Percentiles rank a stretch among this genome's conserved stretches.
phyloP scores from a whole-genome alignment of 2,113 vertebrate genomes.

The Penelope pileata region DNA sequence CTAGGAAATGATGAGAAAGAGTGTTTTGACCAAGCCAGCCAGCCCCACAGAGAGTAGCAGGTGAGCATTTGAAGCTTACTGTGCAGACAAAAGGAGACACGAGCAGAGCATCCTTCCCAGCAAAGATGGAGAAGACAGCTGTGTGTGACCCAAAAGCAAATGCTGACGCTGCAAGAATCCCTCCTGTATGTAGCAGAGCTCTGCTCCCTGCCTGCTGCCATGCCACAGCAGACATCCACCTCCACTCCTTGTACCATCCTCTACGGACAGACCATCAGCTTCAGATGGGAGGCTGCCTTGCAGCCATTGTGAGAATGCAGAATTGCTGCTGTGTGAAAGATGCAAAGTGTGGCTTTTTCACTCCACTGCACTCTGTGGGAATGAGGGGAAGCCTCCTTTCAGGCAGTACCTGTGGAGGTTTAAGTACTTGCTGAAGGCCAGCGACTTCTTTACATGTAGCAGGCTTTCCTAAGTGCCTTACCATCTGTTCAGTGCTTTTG shows the following conservation, averaged over 20 bases:
- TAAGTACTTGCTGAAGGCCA: not conserved
- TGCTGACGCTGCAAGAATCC: not conserved
- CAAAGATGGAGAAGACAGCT: not conserved
- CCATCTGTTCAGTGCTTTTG: conserved; percentile 34
- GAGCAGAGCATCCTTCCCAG: not conserved
- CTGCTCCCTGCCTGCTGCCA: not conserved
- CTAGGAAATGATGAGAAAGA: conserved; percentile 44
- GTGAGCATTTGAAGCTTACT: not conserved
- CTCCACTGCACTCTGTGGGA: not conserved
- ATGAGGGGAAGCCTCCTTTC: not conserved
- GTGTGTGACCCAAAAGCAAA: not conserved
- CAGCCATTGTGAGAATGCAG: not conserved
- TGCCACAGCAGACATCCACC: not conserved
- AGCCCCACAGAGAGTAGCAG: not conserved
- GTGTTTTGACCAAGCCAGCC: not conserved
- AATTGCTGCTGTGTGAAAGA: not conserved
- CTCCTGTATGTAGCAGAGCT: fast-evolving
- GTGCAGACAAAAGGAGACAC: not conserved
- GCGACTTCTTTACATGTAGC: conserved; percentile 13
- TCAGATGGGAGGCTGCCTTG: not conserved
- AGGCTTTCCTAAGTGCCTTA: conserved; percentile 34
- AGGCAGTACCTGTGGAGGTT: not conserved
- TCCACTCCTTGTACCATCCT: not conserved
- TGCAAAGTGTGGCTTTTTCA: not conserved
- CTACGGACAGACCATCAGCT: not conserved